Conservation (phyloP, 2,113 vertebrate species). For the Typhlomys cinereus region DNA sequence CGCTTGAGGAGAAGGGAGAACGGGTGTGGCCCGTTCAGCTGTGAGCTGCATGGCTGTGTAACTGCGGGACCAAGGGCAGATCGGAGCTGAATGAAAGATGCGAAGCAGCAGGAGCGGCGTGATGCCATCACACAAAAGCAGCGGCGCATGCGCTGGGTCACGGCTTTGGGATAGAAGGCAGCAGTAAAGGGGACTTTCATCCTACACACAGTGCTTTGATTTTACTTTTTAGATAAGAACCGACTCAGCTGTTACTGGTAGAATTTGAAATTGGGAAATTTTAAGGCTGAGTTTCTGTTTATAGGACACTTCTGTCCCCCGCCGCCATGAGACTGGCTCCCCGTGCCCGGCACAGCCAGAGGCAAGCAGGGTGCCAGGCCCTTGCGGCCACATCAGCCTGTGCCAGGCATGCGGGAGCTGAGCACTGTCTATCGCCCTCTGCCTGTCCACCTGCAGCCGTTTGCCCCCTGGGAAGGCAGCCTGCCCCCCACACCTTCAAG, state of each 20-base stretch:
- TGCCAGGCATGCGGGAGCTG: background rate
- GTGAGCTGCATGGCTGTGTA: background rate
- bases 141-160: no score
- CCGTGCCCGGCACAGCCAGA: background rate
- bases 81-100: background rate
- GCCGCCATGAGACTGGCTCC: background rate
- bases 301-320: background rate
- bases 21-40: background rate
- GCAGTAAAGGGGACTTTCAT: background rate
- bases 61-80: background rate
- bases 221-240: background rate
- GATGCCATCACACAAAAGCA: background rate
- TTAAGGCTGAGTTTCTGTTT: background rate
- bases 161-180: background rate
- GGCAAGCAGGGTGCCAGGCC: background rate
- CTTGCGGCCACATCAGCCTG: background rate
- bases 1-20: no score
- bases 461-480: background rate
- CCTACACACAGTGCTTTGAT: background rate
- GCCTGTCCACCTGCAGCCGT: background rate
- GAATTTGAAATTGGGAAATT: background rate
- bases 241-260: constrained; percentile 4
- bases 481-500: background rate
- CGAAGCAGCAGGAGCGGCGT: background rate
- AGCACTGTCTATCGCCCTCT: background rate